Evolutionary conservation across 2,113 vertebrate species (phyloP), one percentile per base, ranked within the genome.

Genomic region (Pseudolaguvia tuberculata): DNA sequence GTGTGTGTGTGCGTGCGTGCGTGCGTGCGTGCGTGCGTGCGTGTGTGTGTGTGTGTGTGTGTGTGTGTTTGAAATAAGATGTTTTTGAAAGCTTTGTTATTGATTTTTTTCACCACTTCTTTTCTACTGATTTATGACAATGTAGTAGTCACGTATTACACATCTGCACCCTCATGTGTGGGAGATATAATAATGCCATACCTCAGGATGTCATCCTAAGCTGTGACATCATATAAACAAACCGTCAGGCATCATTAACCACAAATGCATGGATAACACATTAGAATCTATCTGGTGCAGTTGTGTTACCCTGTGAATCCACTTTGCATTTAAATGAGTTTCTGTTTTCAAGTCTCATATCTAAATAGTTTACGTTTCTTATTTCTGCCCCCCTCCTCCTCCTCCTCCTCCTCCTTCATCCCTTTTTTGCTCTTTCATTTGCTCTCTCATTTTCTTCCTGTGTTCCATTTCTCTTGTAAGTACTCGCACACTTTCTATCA

Each of bases 121-220:
- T 69, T 68, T 69, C 27, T 72, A 15, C 5, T 55, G 55, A 79
- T 77, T 80, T 74, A 68, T 65, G 42, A 77, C 58, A 58, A 63
- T 69, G 53, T 39, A 27, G 9, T 21, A 57, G 23, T 23, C 27
- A 68, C 50, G 29, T n/a, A 23, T 45, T 23, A 45, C 29, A 13
- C n/a, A 12, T 31, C 7, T 69, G 39, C 31, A 52, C 18, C 15
- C 14, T 73, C 66, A 45, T 75, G 56, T 63, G 62, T 79, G 39
- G 66, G 72, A 73, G 61, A 69, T 18, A 53, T 72, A 74, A 78
- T 73, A 72, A 77, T 51, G 56, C 31, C 50, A 71, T 76, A 67
- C 76, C 63, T 79, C 70, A 67, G 31, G 27, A 70, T 75, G 67
- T 47, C 25, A 50, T 42, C 62, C 57, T 35, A 55, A 20, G 47